These are phyloP conservation scores for Gymnoscopelus microlampas DNA, from an alignment of 2,797 vertebrate species.

Conservation along the genomic window DNA sequence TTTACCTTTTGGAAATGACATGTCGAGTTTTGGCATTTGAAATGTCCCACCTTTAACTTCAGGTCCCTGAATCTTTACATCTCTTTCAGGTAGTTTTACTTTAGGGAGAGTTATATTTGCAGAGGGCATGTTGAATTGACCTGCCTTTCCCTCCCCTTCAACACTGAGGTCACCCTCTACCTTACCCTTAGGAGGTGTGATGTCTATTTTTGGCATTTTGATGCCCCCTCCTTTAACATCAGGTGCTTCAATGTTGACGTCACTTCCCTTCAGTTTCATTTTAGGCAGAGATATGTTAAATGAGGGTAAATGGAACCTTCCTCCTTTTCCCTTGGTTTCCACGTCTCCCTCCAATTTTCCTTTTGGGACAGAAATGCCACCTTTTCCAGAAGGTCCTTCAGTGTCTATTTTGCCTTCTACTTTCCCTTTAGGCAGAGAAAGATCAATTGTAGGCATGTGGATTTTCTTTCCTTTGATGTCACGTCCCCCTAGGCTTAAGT, in stretches of 20 bases:
- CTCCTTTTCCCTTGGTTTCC: slow-evolving; percentile 40
- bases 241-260: slow-evolving; percentile 22
- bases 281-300: slow-evolving; percentile 65
- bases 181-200: slow-evolving; percentile 35
- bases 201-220: slow-evolving; percentile 39
- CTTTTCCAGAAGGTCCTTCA: slow-evolving; percentile 30
- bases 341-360: slow-evolving; percentile 31
- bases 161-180: slow-evolving; percentile 15
- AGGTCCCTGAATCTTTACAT: slow-evolving; percentile 66
- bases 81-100: slow-evolving; percentile 27
- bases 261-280: slow-evolving; percentile 51
- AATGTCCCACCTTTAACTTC: slow-evolving; percentile 25
- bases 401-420: slow-evolving; percentile 8
- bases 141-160: slow-evolving; percentile 16
- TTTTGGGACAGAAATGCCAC: slow-evolving; percentile 70
- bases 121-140: slow-evolving; percentile 42
- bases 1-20: slow-evolving; percentile 58
- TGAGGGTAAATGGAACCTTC: slow-evolving; percentile 53
- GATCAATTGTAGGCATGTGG: slow-evolving; percentile 37
- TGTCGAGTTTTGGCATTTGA: slow-evolving; percentile 40
- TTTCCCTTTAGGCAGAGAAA: slow-evolving; percentile 32
- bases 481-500: slow-evolving; percentile 28
- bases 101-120: slow-evolving; percentile 55
- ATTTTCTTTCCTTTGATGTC: slow-evolving; percentile 17
- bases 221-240: slow-evolving; percentile 42